phyloP scores from a whole-genome alignment of 2,888 invertebrate genomes.

The Limnephilus marmoratus region DNA sequence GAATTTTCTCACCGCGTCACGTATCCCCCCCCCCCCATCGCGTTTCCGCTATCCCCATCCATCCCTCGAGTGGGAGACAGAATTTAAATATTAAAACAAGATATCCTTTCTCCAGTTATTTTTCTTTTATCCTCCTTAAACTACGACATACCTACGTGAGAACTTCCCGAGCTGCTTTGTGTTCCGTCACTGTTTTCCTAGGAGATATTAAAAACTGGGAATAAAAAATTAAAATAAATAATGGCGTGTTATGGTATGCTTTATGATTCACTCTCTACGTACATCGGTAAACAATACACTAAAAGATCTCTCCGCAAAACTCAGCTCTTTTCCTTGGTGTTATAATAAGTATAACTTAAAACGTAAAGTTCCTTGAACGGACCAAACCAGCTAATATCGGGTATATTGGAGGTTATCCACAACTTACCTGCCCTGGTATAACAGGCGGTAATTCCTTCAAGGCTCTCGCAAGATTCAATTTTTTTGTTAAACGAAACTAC shows the following conservation, averaged over 20 bases:
- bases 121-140: conserved; percentile 28
- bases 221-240: conserved; percentile 23
- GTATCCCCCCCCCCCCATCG: background rate
- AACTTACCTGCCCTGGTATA: too few species aligned
- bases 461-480: too few species aligned
- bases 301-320: background rate
- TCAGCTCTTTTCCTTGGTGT: background rate
- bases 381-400: too few species aligned
- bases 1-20: conserved; percentile 44
- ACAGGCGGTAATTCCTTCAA: too few species aligned
- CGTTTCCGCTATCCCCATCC: background rate
- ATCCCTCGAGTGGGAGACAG: conserved; percentile 20
- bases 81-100: conserved; percentile 50
- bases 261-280: background rate
- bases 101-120: conserved; percentile 41
- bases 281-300: background rate
- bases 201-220: conserved; percentile 22
- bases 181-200: background rate
- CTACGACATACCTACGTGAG: conserved; percentile 41
- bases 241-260: background rate
- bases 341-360: background rate
- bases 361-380: too few species aligned
- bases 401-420: too few species aligned
- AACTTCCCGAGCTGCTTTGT: conserved; percentile 27
- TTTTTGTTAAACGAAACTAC: too few species aligned